These are phyloP conservation scores for Bubo scandiacus DNA, from an alignment of 2,113 vertebrate species.

Conservation along the genomic window DNA sequence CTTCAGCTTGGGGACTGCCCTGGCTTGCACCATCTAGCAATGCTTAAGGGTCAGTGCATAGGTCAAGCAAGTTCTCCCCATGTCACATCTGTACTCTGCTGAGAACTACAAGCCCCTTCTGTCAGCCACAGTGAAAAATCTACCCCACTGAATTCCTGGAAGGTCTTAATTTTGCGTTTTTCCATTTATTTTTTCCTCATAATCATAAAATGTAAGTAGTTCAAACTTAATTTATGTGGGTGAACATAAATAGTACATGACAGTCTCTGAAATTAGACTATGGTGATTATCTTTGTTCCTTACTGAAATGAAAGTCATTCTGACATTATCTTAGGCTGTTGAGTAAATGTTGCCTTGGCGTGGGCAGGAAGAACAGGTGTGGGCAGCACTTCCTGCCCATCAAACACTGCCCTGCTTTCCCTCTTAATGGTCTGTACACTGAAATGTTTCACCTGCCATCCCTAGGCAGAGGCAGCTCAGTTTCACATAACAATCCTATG, in stretches of 20 bases:
- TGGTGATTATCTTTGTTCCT: neutral
- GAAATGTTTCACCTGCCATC: neutral
- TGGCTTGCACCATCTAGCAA: neutral
- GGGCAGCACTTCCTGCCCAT: neutral
- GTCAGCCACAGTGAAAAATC: neutral
- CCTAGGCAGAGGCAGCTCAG: neutral
- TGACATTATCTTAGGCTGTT: neutral
- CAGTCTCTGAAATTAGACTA: neutral
- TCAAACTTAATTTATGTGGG: neutral
- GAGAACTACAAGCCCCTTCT: neutral
- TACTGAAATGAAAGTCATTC: neutral
- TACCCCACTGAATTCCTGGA: neutral
- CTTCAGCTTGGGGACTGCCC: neutral
- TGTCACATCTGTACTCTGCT: neutral
- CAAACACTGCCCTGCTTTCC: neutral
- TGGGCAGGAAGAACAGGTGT: neutral
- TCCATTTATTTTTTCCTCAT: neutral
- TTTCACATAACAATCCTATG: neutral
- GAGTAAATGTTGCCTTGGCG: neutral
- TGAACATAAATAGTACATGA: neutral
- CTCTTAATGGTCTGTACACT: neutral
- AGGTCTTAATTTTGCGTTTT: neutral
- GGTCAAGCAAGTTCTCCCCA: neutral
- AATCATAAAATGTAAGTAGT: neutral
- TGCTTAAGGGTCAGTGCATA: neutral